Base-by-base conservation (phyloP, 2,888 invertebrate genomes). In the Dicycla oo region DNA sequence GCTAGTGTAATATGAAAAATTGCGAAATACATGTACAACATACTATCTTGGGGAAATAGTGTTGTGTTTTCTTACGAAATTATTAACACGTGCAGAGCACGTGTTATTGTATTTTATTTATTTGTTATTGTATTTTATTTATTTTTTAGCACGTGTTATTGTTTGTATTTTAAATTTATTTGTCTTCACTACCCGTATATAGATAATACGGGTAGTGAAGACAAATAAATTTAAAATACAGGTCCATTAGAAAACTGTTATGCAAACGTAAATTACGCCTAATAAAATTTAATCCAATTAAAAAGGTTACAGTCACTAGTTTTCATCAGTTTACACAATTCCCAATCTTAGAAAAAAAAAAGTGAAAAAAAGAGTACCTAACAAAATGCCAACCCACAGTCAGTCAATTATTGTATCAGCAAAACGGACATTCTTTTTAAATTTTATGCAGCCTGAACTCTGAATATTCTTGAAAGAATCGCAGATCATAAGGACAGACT, bases 1-100 rank as follows among this genome's bases (percentile, higher is more conserved):
- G n/a, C n/a, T n/a, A n/a, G n/a, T 18, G 20, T 53, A 26, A 65
- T 60, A 73, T 8, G 18, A 69, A 51, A 45, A 53, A 40, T 82
- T 81, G 40, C 18, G 78, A 40, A 79, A 81, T 76, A 58, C n/a
- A 60, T 11, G 47, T n/a, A 62, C 20, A 63, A 30, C 53, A 23
- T 20, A 30, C 8, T 68, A 40, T 62, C 51, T 56, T 45, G 20
- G n/a, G 20, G 13, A 15, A 49, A 49, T 40, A 43, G 6, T 49
- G 53, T 64, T 49, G 2, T 13, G 15, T 53, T 72, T 57, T 63
- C 20, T 73, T 58, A 63, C 47, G 18, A 54, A 66, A 79, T 57
- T 45, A 15, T 34, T 54, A 18, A 45, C 20, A 76, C 40, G 61
- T 34, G 34, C 4, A 0, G n/a, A n/a, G n/a, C n/a, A n/a, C n/a